Percentiles rank a stretch among this genome's conserved stretches.
These are phyloP conservation scores for Psix sp. DNA, from an alignment of 1,140 invertebrate species.

Conservation along the genomic window DNA sequence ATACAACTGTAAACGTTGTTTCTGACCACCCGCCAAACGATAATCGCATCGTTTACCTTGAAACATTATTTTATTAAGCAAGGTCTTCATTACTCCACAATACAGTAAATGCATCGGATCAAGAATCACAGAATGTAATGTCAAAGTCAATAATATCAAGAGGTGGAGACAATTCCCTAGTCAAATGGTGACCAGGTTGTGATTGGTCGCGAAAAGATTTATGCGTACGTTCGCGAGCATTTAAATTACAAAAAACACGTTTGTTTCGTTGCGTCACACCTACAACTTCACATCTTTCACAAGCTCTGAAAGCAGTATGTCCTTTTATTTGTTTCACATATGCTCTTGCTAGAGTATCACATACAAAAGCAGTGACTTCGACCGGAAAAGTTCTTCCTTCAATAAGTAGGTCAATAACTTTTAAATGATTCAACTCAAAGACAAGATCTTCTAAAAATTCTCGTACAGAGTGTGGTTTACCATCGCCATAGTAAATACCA, in stretches of 20 bases:
- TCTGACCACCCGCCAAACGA: neutral
- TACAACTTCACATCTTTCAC: slow-evolving; percentile 2
- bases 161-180: slow-evolving; percentile 5
- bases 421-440: slow-evolving; percentile 12
- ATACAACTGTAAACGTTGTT: slow-evolving; percentile 1
- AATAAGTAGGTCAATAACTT: neutral
- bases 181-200: slow-evolving; percentile 30
- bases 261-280: neutral
- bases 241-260: neutral
- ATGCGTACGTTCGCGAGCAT: slow-evolving; percentile 22
- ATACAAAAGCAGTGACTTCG: neutral
- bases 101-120: slow-evolving; percentile 42
- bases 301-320: slow-evolving; percentile 3
- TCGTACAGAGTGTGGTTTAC: neutral
- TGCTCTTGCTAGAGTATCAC: slow-evolving; percentile 3
- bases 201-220: slow-evolving; percentile 30
- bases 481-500: neutral
- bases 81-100: slow-evolving; percentile 31
- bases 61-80: slow-evolving; percentile 36
- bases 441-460: neutral
- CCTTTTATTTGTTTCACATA: neutral
- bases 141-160: slow-evolving; percentile 27
- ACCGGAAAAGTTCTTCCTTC: neutral
- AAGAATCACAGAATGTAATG: slow-evolving; percentile 18
- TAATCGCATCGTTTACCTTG: neutral